These are phyloP conservation scores for Tychaedon coryphoeus DNA, from an alignment of 2,113 vertebrate genomes.

Conservation along the genomic window DNA sequence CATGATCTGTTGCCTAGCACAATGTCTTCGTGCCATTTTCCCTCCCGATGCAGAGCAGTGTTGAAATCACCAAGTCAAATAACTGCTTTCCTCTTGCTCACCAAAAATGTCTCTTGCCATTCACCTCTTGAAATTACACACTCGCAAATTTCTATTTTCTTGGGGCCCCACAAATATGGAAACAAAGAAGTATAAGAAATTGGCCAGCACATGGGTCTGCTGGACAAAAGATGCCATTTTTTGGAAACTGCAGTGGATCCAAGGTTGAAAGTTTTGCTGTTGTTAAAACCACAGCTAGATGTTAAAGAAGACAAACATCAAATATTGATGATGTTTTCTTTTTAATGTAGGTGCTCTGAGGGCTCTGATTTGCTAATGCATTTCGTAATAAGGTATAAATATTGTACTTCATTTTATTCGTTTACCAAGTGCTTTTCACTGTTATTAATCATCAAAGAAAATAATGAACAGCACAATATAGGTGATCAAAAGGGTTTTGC, in stretches of 20 bases:
- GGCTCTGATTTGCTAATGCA: constrained; percentile 22
- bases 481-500: constrained; percentile 42
- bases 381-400: constrained; percentile 44
- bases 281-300: not conserved
- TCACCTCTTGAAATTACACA: constrained; percentile 8
- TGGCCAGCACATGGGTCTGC: not conserved
- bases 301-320: constrained; percentile 11
- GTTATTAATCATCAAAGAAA: constrained; percentile 60
- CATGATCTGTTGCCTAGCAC: constrained; percentile 63
- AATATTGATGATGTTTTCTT: constrained; percentile 45
- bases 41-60: not conserved
- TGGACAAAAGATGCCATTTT: not conserved
- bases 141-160: not conserved
- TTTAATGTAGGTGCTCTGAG: constrained; percentile 17
- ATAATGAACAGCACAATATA: constrained; percentile 31
- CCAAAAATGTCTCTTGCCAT: constrained; percentile 26
- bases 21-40: constrained; percentile 49
- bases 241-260: not conserved
- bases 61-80: constrained; percentile 53
- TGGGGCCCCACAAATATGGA: not conserved
- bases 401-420: constrained; percentile 29
- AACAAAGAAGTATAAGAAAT: not conserved
- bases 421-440: not conserved
- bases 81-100: constrained; percentile 29
- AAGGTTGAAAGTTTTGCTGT: not conserved